Conservation (phyloP, 2,797 vertebrate species). For the Chaunax sp. region DNA sequence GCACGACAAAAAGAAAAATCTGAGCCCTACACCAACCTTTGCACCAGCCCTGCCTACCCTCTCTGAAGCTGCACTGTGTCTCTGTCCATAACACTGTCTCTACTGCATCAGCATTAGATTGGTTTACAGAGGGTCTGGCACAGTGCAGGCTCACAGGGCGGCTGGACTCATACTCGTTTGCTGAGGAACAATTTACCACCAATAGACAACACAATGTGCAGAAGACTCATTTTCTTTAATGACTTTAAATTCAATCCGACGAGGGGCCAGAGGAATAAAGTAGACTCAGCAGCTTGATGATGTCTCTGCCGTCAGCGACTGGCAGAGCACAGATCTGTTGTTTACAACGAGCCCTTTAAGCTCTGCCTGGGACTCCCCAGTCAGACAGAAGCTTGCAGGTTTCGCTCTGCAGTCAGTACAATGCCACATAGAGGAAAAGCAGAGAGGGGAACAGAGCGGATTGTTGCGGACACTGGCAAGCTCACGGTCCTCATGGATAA, state of each 20-base stretch:
- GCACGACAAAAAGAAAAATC: constrained; percentile 35
- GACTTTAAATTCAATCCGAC: constrained; percentile 59
- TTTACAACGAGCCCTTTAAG: constrained; percentile 55
- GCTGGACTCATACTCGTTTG: constrained; percentile 48
- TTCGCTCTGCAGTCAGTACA: constrained; percentile 59
- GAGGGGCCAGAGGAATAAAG: constrained; percentile 51
- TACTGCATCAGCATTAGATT: constrained; percentile 81
- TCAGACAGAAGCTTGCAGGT: constrained; percentile 61
- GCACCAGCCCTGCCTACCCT: constrained; percentile 32
- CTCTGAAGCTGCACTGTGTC: constrained; percentile 49
- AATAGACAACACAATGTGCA: constrained; percentile 47
- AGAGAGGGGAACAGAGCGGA: constrained; percentile 21
- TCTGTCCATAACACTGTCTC: constrained; percentile 67
- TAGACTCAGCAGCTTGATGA: constrained; percentile 34
- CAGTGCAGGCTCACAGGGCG: constrained; percentile 54
- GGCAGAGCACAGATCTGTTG: constrained; percentile 64
- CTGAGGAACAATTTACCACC: constrained; percentile 56
- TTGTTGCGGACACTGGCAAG: constrained; percentile 43
- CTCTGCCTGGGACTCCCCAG: constrained; percentile 57
- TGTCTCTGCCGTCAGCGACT: constrained; percentile 50
- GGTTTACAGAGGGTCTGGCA: constrained; percentile 76
- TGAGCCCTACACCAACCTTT: constrained; percentile 19
- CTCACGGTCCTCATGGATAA: constrained; percentile 54
- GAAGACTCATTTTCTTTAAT: constrained; percentile 76
- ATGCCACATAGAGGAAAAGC: constrained; percentile 45